Percentiles rank a stretch among this genome's conserved stretches.
These are phyloP conservation scores for Clarias gariepinus DNA, from an alignment of 2,113 vertebrate genomes.

Conservation along the genomic window DNA sequence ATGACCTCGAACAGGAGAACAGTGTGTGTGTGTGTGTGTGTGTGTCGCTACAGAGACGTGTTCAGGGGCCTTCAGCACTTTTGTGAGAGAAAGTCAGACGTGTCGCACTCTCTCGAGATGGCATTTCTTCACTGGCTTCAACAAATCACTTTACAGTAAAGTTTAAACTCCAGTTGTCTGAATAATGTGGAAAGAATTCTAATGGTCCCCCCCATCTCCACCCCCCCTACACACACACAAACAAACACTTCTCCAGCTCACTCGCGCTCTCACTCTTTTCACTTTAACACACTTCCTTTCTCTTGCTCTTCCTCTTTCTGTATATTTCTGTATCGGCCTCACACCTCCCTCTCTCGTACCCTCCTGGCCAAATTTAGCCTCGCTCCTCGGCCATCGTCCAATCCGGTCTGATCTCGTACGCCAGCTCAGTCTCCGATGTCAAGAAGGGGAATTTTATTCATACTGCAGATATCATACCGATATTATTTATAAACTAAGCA, in stretches of 20 bases:
- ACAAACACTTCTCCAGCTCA: background rate
- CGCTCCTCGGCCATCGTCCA: slow-evolving; percentile 34
- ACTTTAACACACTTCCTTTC: background rate
- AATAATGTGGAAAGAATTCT: slow-evolving; percentile 51
- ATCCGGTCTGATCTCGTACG: slow-evolving; percentile 19
- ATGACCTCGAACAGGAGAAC: background rate
- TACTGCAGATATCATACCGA: background rate
- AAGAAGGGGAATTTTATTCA: background rate
- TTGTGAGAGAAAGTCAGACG: background rate
- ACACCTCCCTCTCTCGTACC: background rate
- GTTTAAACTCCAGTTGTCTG: background rate
- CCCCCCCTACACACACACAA: background rate
- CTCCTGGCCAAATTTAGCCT: slow-evolving; percentile 24
- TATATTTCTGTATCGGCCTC: background rate
- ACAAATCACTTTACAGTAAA: background rate
- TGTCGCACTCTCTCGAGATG: background rate
- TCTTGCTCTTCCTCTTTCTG: background rate
- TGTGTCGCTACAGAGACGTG: background rate
- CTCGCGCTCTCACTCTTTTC: background rate
- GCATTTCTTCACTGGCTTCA: background rate
- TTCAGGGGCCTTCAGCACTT: background rate
- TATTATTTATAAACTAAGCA: background rate
- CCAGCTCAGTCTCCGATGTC: background rate
- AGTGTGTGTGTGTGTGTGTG: background rate
- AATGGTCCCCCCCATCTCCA: background rate